phyloP scores from a whole-genome alignment of 2,113 vertebrate genomes.

The Cyanoderma ruficeps region DNA sequence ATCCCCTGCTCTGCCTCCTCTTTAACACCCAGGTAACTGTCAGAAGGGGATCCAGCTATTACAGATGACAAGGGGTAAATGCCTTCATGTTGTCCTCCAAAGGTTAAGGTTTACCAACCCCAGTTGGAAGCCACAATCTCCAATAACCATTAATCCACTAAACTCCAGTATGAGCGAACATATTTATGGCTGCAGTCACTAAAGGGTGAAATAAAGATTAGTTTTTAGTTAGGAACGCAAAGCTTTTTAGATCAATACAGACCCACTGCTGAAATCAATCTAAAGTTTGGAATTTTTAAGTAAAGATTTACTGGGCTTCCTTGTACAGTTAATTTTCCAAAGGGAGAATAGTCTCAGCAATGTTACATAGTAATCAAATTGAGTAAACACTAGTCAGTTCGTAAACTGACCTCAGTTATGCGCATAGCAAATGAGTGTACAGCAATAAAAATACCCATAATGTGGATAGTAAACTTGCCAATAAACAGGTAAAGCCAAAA shows the following conservation, averaged over 20 bases:
- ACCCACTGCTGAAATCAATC: conserved; percentile 82
- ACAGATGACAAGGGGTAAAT: conserved; percentile 77
- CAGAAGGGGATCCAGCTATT: conserved; percentile 71
- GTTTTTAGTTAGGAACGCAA: conserved; percentile 85
- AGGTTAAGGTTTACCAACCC: conserved; percentile 80
- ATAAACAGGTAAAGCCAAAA: conserved; percentile 79
- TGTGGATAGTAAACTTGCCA: conserved; percentile 74
- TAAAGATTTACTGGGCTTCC: conserved; percentile 83
- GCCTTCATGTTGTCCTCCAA: conserved; percentile 78
- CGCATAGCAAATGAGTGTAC: conserved; percentile 66
- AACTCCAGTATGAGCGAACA: conserved; percentile 72
- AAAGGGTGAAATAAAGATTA: conserved; percentile 87
- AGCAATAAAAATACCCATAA: conserved; percentile 72
- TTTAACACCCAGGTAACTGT: conserved; percentile 76
- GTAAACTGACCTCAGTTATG: conserved; percentile 72
- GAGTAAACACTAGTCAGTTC: conserved; percentile 71
- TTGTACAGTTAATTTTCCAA: conserved; percentile 78
- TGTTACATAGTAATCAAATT: conserved; percentile 77
- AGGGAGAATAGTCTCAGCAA: conserved; percentile 65
- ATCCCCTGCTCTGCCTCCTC: conserved; percentile 54
- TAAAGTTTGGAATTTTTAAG: conserved; percentile 86
- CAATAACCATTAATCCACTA: conserved; percentile 84
- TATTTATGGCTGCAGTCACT: conserved; percentile 84
- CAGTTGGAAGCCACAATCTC: conserved; percentile 77
- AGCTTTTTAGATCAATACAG: conserved; percentile 82